Evolutionary conservation across 2,113 vertebrate genomes (phyloP).

Genomic region (Chaetodon auriga): DNA sequence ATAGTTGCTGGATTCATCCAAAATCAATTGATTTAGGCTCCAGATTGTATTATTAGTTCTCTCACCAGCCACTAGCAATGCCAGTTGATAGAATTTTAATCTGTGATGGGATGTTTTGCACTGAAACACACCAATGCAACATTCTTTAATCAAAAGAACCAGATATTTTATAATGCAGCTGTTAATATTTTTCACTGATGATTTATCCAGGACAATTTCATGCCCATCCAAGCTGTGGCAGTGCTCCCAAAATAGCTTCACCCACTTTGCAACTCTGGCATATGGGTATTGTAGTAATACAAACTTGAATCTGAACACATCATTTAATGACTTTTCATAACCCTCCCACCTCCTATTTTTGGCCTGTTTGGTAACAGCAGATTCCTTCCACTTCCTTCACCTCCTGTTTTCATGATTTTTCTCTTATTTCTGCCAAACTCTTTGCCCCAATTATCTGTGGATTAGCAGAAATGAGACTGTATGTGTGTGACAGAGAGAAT

Average conservation of each 20-base stretch:
- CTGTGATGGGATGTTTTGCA: background rate
- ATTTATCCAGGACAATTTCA: background rate
- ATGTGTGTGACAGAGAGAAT: background rate
- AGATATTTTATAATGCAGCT: background rate
- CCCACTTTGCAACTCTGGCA: background rate
- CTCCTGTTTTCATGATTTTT: conserved; percentile 21
- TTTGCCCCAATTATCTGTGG: conserved; percentile 49
- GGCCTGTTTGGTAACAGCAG: conserved; percentile 16
- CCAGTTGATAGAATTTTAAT: background rate
- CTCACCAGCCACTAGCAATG: background rate
- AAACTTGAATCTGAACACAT: background rate
- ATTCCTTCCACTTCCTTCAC: conserved; percentile 32
- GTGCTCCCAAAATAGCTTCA: background rate
- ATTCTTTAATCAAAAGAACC: background rate
- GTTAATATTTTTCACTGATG: background rate
- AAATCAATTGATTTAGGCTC: background rate
- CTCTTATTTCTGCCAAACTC: conserved; percentile 32
- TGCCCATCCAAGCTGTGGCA: background rate
- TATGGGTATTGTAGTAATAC: background rate
- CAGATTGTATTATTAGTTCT: too few species aligned
- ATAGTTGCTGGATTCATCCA: background rate
- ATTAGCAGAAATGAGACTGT: conserved; percentile 46
- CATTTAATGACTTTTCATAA: background rate
- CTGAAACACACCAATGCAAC: background rate
- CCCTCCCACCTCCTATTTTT: background rate